phyloP scores from a whole-genome alignment of 1,140 invertebrate genomes.

The Magallana ariakensis region DNA sequence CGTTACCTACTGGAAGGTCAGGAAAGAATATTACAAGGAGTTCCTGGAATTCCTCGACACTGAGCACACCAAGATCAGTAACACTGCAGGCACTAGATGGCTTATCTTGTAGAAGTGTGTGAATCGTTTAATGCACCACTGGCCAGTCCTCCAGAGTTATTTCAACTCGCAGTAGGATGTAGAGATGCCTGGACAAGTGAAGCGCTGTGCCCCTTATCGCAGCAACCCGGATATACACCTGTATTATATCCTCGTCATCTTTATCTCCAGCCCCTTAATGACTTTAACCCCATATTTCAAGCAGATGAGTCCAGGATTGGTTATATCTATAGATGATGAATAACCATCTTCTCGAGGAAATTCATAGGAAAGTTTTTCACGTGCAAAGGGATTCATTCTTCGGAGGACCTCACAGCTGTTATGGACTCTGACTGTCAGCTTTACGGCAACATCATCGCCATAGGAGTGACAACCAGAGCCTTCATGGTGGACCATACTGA shows the following conservation, averaged over 20 bases:
- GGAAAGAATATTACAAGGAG: slow-evolving; percentile 51
- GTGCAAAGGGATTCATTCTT: neutral
- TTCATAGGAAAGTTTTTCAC: slow-evolving; percentile 52
- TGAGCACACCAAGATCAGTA: slow-evolving; percentile 56
- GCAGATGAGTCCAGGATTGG: slow-evolving; percentile 42
- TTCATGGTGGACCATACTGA: slow-evolving; percentile 1
- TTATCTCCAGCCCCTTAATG: no score
- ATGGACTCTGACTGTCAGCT: slow-evolving; percentile 26
- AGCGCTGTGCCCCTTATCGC: no score
- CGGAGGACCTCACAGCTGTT: neutral
- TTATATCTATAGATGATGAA: slow-evolving; percentile 32
- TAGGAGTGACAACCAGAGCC: slow-evolving; percentile 16
- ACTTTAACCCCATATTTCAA: slow-evolving; percentile 55
- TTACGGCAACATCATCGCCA: slow-evolving; percentile 22
- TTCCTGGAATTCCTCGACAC: slow-evolving; percentile 59
- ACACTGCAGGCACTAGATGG: slow-evolving; percentile 58
- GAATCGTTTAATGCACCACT: neutral
- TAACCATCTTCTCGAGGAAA: slow-evolving; percentile 41
- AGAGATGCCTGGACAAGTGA: slow-evolving; percentile 47
- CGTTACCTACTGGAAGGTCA: no score
- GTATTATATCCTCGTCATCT: no score
- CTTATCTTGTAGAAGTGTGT: slow-evolving; percentile 54
- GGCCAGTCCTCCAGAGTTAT: slow-evolving; percentile 45
- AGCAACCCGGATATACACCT: slow-evolving; percentile 23
- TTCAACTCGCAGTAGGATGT: slow-evolving; percentile 48